Base-by-base conservation (phyloP, 1,140 invertebrate genomes). In the Eumeta japonica region DNA sequence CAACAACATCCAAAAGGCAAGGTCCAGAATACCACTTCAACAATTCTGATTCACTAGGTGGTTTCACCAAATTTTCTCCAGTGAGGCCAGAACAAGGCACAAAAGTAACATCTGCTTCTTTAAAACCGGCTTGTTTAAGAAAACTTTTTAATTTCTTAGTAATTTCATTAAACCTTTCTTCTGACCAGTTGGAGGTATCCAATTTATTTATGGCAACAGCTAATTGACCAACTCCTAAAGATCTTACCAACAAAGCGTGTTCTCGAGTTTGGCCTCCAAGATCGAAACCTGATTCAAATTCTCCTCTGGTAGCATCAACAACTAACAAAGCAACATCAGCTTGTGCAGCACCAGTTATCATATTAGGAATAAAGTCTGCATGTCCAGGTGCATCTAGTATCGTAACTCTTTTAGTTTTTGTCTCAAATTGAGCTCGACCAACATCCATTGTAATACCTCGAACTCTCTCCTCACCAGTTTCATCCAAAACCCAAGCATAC, bases 401-500 rank as follows among this genome's bases (percentile, higher is more conserved):
- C 3, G 88, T 91, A 1, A 96, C 82, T 33, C 81, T 79, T 73
- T 93, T 94, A 10, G 84, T 85, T 24, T 85, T 81, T 2, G 96
- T 98, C 72, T 97, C 91, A 79, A 99, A 97, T 46, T 88, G 86
- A 1, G 90, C 90, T 48, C 90, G 85, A 3, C 94, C 96, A 36
- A 98, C 85, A 76, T 99, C 97, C 90, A 98, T 98, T 7, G 97
- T 98, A 18, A 98, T 95, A 3, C 80, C 83, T 37, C 78, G 68
- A 36, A 79, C 87, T 80, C 96, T 83, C 77, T 99, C 96, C 76
- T 99, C 96, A 5, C 93, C 92, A 43, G 94, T 98, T 78, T 98
- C 94, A 78, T 99, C 97, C n/a, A 99, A 75, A 7, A 99, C 92
- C 97, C 97, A 99, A 10, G 97, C 97, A 78, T 92, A 99, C 75